Evolutionary conservation across 2,888 invertebrate genomes (phyloP).

Genomic region (Drosophila neonasuta): DNA sequence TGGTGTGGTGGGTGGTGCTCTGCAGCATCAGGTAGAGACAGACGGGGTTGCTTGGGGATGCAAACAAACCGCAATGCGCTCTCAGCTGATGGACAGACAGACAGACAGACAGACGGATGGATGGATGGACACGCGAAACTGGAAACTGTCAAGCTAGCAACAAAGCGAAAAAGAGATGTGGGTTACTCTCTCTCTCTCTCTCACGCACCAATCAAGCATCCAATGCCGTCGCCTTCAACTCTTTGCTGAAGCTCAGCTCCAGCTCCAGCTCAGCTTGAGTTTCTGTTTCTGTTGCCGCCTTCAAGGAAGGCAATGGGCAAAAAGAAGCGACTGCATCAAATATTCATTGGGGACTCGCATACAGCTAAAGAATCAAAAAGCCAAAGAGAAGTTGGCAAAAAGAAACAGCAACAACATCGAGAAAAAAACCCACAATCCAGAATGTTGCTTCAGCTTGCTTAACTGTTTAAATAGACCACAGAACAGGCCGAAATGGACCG

Average conservation of each 20-base stretch:
- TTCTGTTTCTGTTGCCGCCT: conserved; percentile 1
- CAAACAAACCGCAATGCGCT: conserved; percentile 48
- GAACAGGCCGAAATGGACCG: neutral
- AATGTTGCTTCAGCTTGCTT: neutral
- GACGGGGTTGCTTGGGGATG: conserved; percentile 14
- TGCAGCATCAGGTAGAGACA: neutral
- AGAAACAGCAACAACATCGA: neutral
- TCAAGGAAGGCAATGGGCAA: conserved; percentile 4
- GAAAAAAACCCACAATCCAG: neutral
- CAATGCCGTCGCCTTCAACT: conserved; percentile 6
- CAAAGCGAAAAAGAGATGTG: too few relatives aligned
- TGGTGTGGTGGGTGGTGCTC: neutral
- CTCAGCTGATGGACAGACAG: conserved; percentile 15
- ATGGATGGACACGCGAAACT: neutral
- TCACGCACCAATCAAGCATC: conserved; percentile 15
- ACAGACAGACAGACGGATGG: conserved; percentile 13
- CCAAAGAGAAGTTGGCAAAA: conserved; percentile 8
- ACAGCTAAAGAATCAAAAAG: conserved; percentile 19
- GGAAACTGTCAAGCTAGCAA: conserved; percentile 5
- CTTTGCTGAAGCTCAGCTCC: conserved; percentile 18
- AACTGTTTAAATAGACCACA: neutral
- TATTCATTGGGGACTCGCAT: conserved; percentile 19
- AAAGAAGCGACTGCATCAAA: conserved; percentile 30
- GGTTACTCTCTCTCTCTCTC: neutral
- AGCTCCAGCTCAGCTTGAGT: neutral